phyloP scores from a whole-genome alignment of 2,888 invertebrate species.

The Idaea straminata region DNA sequence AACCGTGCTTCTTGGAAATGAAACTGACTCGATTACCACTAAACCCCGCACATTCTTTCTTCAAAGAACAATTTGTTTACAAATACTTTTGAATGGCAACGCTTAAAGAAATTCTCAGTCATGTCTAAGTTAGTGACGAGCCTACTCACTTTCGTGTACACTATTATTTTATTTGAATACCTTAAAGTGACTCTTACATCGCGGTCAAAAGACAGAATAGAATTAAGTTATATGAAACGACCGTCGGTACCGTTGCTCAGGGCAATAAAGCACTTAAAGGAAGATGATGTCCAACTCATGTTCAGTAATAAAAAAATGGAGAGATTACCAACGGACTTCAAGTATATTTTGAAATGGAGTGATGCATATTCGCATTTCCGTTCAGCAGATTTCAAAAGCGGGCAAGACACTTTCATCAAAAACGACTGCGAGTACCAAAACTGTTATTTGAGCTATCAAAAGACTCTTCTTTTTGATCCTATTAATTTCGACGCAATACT shows the following conservation, averaged over 20 bases:
- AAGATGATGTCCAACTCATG: conserved; percentile 31
- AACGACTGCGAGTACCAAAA: conserved; percentile 59
- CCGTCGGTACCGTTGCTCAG: conserved; percentile 32
- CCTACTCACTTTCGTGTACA: conserved; percentile 43
- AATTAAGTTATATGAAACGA: conserved; percentile 45
- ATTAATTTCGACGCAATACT: conserved; percentile 71
- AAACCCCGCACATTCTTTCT: neutral
- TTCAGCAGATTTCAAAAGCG: conserved; percentile 33
- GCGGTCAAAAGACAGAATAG: conserved; percentile 34
- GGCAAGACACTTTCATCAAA: conserved; percentile 49
- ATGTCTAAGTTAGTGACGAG: conserved; percentile 53
- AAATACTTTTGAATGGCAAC: conserved; percentile 5
- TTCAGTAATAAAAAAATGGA: conserved; percentile 34
- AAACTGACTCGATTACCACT: neutral
- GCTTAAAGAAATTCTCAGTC: conserved; percentile 16
- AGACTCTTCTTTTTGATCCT: conserved; percentile 47
- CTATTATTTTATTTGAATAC: conserved; percentile 41
- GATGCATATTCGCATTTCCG: conserved; percentile 39
- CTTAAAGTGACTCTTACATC: conserved; percentile 34
- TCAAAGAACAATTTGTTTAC: conserved; percentile 12
- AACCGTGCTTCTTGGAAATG: neutral
- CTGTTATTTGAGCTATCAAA: conserved; percentile 65
- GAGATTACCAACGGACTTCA: conserved; percentile 54
- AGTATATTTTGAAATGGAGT: conserved; percentile 56
- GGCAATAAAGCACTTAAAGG: conserved; percentile 36